Conservation (phyloP, 2,797 vertebrate genomes). For the Leucoraja ocellata region DNA sequence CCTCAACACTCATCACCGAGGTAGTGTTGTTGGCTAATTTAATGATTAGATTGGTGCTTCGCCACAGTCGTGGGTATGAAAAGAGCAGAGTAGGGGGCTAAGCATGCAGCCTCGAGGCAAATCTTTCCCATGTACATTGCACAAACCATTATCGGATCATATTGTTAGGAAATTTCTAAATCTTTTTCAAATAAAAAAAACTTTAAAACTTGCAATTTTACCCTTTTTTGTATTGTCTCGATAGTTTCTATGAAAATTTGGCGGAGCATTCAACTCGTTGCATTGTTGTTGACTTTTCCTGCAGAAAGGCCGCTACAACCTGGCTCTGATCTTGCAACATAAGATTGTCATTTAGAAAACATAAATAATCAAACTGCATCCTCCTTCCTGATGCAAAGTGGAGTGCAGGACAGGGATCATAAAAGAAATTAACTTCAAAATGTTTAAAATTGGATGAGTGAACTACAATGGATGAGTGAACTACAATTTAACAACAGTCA, state of each 20-base stretch:
- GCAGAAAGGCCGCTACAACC: neutral
- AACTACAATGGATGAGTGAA: neutral
- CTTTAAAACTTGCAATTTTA: neutral
- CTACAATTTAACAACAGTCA: neutral
- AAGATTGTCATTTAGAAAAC: neutral
- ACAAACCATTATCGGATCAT: no score
- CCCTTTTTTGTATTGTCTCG: neutral
- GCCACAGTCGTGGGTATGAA: no score
- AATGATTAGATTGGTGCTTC: no score
- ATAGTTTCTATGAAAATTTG: neutral
- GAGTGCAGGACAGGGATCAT: no score
- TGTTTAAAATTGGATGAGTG: neutral
- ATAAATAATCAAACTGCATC: neutral
- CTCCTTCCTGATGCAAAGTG: neutral
- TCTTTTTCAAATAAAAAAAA: neutral
- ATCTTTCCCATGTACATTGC: no score
- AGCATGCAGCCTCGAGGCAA: no score
- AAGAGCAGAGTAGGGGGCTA: no score
- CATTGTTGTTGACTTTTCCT: neutral
- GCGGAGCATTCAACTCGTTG: neutral
- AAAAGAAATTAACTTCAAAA: neutral
- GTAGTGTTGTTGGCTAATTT: no score
- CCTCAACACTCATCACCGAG: no score
- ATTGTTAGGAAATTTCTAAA: neutral
- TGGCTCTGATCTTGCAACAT: neutral